phyloP scores from a whole-genome alignment of 2,113 vertebrate genomes.

The Todiramphus chloris region DNA sequence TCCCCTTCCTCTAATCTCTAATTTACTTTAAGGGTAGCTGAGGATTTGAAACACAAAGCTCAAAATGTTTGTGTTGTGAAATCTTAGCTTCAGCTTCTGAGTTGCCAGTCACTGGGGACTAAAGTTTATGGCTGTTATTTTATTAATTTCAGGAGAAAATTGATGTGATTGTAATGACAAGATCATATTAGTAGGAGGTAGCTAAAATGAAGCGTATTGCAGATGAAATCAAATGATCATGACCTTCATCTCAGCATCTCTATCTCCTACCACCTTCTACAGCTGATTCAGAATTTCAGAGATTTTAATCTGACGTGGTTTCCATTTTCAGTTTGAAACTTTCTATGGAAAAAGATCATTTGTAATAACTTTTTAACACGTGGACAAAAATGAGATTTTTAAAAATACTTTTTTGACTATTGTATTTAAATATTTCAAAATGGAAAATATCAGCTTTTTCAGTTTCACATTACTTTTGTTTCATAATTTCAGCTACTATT shows the following conservation, averaged over 20 bases:
- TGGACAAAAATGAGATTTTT: neutral
- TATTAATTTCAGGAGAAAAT: slow-evolving; percentile 9
- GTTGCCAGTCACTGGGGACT: neutral
- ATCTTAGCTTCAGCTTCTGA: neutral
- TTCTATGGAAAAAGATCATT: neutral
- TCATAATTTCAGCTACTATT: slow-evolving; percentile 22
- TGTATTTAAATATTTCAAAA: slow-evolving; percentile 18
- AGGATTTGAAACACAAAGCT: slow-evolving; percentile 13
- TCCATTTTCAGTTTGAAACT: neutral
- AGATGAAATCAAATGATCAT: neutral
- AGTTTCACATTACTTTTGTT: slow-evolving; percentile 15
- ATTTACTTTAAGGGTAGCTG: neutral
- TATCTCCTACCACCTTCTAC: neutral
- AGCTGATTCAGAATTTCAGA: neutral
- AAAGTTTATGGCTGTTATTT: neutral
- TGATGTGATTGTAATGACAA: neutral
- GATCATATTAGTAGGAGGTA: neutral
- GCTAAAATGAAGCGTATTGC: neutral
- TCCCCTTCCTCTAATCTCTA: slow-evolving; percentile 36
- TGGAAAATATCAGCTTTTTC: neutral
- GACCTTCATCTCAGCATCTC: neutral
- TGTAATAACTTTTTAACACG: neutral
- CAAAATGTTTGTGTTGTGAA: slow-evolving; percentile 20
- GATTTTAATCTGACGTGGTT: neutral
- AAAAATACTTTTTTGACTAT: neutral